Percentiles rank a stretch among this genome's conserved stretches.
Conservation (phyloP, 2,888 invertebrate genomes). For the Aspidiotus destructor region DNA sequence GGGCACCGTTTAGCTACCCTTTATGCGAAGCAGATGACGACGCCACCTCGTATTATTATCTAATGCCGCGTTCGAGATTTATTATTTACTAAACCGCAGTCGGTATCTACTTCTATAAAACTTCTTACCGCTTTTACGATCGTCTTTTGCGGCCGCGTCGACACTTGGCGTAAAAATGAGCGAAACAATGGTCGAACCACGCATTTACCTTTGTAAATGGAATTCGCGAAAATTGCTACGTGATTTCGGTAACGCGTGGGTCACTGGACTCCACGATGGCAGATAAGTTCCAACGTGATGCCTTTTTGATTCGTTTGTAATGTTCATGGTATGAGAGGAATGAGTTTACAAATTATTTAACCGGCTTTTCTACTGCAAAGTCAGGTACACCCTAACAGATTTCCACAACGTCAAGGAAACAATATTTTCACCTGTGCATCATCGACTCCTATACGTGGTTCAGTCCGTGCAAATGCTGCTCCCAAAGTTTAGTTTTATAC, state of each 20-base stretch:
- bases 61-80: conserved; percentile 31
- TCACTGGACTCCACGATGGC: no score
- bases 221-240: neutral
- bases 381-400: no score
- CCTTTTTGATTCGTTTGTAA: no score
- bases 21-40: conserved; percentile 30
- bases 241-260: neutral
- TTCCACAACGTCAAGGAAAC: no score
- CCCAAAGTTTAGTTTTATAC: no score
- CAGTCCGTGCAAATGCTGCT: no score
- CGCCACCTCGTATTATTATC: conserved; percentile 30
- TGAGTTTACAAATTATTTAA: no score
- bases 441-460: no score
- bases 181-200: conserved; percentile 21
- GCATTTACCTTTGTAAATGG: conserved; percentile 23
- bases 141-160: conserved; percentile 6
- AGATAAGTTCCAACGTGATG: no score
- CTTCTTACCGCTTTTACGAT: conserved; percentile 21
- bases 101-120: conserved; percentile 19
- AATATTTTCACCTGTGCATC: no score
- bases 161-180: conserved; percentile 9
- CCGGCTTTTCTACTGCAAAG: no score
- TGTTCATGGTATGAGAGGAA: no score
- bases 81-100: conserved; percentile 31
- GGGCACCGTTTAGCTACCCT: conserved; percentile 19